These are phyloP conservation scores for Hetaerina titia DNA, from an alignment of 2,888 invertebrate species.

Conservation along the genomic window DNA sequence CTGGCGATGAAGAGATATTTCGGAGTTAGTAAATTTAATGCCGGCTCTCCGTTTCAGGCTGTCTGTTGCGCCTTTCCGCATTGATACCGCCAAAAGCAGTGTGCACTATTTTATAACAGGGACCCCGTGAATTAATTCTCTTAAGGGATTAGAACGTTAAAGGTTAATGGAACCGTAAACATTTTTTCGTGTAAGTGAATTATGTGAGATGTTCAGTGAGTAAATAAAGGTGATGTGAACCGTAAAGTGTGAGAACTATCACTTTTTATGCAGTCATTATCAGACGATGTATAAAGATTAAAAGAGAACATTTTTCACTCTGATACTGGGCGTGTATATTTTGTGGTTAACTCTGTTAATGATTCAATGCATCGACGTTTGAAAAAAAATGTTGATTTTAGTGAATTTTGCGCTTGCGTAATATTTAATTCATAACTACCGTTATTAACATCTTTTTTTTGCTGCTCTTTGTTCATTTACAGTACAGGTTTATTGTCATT, in stretches of 20 bases:
- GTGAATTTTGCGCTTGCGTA: too few relatives aligned
- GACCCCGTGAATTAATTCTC: background rate
- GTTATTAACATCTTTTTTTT: too few relatives aligned
- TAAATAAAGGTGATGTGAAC: background rate
- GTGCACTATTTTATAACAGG: background rate
- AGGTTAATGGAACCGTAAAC: background rate
- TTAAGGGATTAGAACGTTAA: background rate
- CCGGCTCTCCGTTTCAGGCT: background rate
- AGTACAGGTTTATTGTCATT: too few relatives aligned
- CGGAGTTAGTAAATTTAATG: background rate
- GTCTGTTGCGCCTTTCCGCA: background rate
- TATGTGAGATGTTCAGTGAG: background rate
- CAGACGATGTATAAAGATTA: background rate
- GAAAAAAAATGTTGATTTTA: too few relatives aligned
- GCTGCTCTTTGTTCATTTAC: too few relatives aligned
- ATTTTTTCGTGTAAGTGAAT: background rate
- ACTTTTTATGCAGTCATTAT: background rate
- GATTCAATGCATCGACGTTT: too few relatives aligned
- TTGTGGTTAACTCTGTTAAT: too few relatives aligned
- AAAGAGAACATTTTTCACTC: too few relatives aligned
- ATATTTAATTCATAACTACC: too few relatives aligned
- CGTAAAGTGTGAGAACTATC: background rate
- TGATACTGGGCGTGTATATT: too few relatives aligned
- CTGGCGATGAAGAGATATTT: constrained; percentile 7
- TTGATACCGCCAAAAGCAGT: constrained; percentile 18